Evolutionary conservation across 2,888 invertebrate species (phyloP).

Genomic region (Heliconius aoede): DNA sequence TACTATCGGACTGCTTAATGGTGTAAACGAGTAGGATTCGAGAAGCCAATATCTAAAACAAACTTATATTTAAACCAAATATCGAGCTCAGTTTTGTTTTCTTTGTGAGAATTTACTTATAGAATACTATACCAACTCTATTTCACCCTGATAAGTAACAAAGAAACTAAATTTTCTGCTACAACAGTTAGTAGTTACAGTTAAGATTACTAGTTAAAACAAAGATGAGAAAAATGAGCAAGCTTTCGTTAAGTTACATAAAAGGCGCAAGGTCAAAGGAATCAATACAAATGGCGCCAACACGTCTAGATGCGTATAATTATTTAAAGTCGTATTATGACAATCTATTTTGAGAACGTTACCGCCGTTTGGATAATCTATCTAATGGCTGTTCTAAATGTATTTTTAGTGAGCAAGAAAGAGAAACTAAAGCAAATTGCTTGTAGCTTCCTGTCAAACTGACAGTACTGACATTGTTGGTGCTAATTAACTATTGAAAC

Average conservation of each 20-base stretch:
- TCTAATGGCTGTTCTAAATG: background rate
- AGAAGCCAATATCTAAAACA: background rate
- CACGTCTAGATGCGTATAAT: slow-evolving; percentile 56
- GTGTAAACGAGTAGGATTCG: slow-evolving; percentile 7
- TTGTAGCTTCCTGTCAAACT: background rate
- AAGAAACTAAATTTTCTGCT: background rate
- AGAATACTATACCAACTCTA: no score
- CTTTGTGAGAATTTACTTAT: background rate
- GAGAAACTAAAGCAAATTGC: background rate
- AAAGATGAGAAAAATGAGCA: slow-evolving; percentile 30
- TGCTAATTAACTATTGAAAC: background rate
- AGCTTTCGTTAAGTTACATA: slow-evolving; percentile 57
- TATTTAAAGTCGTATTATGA: slow-evolving; percentile 26
- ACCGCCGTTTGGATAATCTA: background rate
- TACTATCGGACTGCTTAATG: slow-evolving; percentile 19
- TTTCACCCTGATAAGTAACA: background rate
- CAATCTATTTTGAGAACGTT: slow-evolving; percentile 3
- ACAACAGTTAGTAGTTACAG: background rate
- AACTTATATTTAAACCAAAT: background rate
- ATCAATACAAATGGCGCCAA: slow-evolving; percentile 72
- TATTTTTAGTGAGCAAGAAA: background rate
- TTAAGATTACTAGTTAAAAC: background rate
- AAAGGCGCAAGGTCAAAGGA: slow-evolving; percentile 66
- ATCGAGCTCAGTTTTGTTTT: background rate
- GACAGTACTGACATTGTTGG: slow-evolving; percentile 7